These are phyloP conservation scores for Leptinotarsa undecemlineata DNA, from an alignment of 1,140 invertebrate species.

Conservation along the genomic window DNA sequence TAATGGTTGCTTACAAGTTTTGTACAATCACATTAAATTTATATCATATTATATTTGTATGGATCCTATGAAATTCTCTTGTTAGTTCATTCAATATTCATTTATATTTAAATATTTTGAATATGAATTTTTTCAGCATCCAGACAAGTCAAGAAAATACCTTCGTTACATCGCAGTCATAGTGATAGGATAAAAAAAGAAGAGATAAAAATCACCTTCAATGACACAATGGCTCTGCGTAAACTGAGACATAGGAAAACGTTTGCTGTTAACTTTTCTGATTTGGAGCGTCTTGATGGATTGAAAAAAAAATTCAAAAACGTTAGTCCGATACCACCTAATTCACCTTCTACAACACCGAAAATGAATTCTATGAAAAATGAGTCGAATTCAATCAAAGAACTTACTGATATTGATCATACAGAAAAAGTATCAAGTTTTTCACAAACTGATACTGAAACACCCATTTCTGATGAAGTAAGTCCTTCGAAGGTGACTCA, in stretches of 20 bases:
- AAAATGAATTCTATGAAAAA: not conserved
- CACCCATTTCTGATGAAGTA: not conserved
- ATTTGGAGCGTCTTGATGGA: slow-evolving; percentile 59
- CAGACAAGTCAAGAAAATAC: slow-evolving; percentile 17
- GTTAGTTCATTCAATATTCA: no score
- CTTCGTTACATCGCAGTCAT: slow-evolving; percentile 58
- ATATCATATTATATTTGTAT: no score
- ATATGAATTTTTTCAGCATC: no score
- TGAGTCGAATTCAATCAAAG: not conserved
- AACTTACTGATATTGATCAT: not conserved
- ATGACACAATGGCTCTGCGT: slow-evolving; percentile 78
- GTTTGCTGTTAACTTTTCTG: slow-evolving; percentile 54
- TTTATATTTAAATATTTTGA: no score
- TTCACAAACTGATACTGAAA: not conserved
- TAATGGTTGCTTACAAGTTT: no score
- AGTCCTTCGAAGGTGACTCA: not conserved
- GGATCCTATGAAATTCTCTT: no score
- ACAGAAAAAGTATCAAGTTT: not conserved
- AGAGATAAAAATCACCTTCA: slow-evolving; percentile 58
- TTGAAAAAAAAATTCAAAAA: slow-evolving; percentile 53
- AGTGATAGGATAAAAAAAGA: slow-evolving; percentile 57
- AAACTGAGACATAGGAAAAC: slow-evolving; percentile 64
- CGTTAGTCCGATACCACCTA: slow-evolving; percentile 48
- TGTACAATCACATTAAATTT: no score
- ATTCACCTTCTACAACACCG: slow-evolving; percentile 49